These are phyloP conservation scores for Hermaeophaga mercurialis DNA, from an alignment of 2,888 invertebrate species.

Conservation along the genomic window DNA sequence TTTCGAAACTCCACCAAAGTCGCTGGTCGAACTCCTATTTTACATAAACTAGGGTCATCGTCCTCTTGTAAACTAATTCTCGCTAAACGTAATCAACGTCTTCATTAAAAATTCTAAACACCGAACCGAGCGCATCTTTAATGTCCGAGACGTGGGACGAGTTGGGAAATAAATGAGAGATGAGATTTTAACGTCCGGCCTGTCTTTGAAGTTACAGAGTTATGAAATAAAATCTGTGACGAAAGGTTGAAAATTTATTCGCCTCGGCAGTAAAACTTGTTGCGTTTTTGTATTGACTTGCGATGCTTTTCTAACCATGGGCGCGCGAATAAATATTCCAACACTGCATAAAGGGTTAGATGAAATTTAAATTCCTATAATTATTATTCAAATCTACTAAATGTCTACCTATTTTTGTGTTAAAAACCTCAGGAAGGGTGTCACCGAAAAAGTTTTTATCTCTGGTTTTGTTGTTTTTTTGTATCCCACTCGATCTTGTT, in stretches of 20 bases:
- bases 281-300: slow-evolving; percentile 51
- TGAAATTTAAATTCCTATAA: no score
- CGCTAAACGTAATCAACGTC: slow-evolving; percentile 28
- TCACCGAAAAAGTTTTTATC: no score
- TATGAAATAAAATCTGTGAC: slow-evolving; percentile 32
- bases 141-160: neutral
- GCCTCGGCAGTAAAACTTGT: slow-evolving; percentile 44
- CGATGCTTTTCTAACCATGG: slow-evolving; percentile 12
- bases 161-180: neutral
- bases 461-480: no score
- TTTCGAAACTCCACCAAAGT: slow-evolving; percentile 12
- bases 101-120: slow-evolving; percentile 17
- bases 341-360: no score
- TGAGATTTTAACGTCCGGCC: slow-evolving; percentile 23
- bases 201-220: slow-evolving; percentile 26
- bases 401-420: no score
- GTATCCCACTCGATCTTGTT: no score
- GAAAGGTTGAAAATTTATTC: slow-evolving; percentile 32
- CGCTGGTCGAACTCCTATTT: slow-evolving; percentile 31
- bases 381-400: no score
- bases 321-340: no score
- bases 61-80: neutral
- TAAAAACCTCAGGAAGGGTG: no score
- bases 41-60: slow-evolving; percentile 35
- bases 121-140: neutral